Evolutionary conservation across 2,888 invertebrate genomes (phyloP), one percentile per base, ranked within the genome.

Genomic region (Maniola hyperantus): DNA sequence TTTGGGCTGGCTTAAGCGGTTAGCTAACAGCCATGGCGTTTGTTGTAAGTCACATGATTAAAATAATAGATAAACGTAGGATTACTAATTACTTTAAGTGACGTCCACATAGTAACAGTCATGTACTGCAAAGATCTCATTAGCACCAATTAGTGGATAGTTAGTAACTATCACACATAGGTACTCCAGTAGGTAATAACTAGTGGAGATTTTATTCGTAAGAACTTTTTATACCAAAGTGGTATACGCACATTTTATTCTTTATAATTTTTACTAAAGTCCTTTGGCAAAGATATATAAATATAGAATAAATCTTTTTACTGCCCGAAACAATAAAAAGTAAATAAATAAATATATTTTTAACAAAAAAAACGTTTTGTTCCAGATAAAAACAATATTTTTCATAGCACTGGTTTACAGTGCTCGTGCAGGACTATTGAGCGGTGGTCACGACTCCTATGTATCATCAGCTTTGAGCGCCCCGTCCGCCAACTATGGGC

Each of bases 11-110:
- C 89, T 90, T 75, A 79, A 84, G 91, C 92, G 92, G 76, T 90
- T 92, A 92, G 92, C 92, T 92, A 90, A 83, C 76, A 91, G 92
- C 91, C 91, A 92, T 92, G 91, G 88, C 89, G 79, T 91, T 88
- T 83, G 79, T 89, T 86, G 92, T 92, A 88, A 92, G 92, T 92
- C 62, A 76, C n/a, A 42, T 76, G 73, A 62, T 69, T 54, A 73
- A 70, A 66, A 64, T 59, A 61, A 65, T 63, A 36, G 42, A 46
- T 46, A 46, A 48, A 60, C 18, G 34, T 18, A 36, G 34, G 18
- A 10, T 18, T 18, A 15, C 0, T 39, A 4, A 18, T 48, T 48
- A 8, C 7, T 6, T 8, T 10, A 18, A 15, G 8, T 18, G 2
- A 48, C 48, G 18, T 48, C 10, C 11, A 11, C 10, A 39, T 15